Evolutionary conservation across 2,797 vertebrate genomes (phyloP), one percentile per base, ranked within the genome.

Genomic region (Capromys pilorides): DNA sequence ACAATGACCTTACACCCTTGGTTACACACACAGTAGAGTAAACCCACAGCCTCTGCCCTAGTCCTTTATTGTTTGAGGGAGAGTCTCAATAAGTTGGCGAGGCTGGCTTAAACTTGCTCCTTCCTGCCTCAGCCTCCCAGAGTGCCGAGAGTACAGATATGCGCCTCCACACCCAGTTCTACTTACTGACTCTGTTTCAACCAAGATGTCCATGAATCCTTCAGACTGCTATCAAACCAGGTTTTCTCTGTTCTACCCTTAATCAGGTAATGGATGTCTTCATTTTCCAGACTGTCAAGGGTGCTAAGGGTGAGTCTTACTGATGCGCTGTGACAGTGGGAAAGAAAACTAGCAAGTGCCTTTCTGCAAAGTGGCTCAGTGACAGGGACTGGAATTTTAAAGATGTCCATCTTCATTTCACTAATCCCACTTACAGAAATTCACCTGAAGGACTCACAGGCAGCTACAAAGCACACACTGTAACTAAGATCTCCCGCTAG

Each of bases 261-360:
- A 45, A 80, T 73, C n/a, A 28, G 36, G 7, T n/a, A 49, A 39
- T 10, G 21, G 66, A 4, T 2, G 0, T 24, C 59, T 84, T 51
- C 57, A 41, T 41, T 62, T 78, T 54, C 41, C 59, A 61, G 69
- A n/a, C 0, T 16, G 64, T 78, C 14, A 5, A 73, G 18, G 41
- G 39, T 1, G 24, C 49, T 19, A 14, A n/a, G 71, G 73, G 33
- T 19, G 61, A 39, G 45, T 41, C 75, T 59, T 22, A 67, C 0
- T 16, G 51, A 67, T 4, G 12, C 0, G 2, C 0, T 9, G 14
- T 21, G 39, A 0, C 24, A 36, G 41, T 14, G 14, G 41, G 36
- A 64, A 11, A 6, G 28, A 75, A 57, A 64, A 54, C 7, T 10
- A 66, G 45, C 21, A 78, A 64, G 7, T 1, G 18, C 24, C 36